Percentiles rank a stretch among this genome's conserved stretches.
phyloP scores from a whole-genome alignment of 2,888 invertebrate genomes.

The Priocnemis perturbator region DNA sequence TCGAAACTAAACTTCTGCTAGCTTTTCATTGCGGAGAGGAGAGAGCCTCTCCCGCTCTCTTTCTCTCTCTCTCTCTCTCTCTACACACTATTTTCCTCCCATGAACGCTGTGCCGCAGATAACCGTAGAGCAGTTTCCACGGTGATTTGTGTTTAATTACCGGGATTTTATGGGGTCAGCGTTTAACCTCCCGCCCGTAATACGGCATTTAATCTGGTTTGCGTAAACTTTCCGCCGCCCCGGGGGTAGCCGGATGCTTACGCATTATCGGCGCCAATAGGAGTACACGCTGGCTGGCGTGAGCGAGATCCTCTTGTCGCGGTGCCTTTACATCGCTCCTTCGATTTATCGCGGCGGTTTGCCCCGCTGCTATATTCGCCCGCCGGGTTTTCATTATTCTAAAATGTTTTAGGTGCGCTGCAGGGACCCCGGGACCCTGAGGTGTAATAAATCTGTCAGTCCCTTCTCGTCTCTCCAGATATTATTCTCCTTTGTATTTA shows the following conservation, averaged over 20 bases:
- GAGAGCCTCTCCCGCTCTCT: conserved; percentile 16
- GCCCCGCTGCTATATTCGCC: too few species aligned
- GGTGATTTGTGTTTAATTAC: conserved; percentile 64
- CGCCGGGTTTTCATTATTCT: too few species aligned
- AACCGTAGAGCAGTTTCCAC: conserved; percentile 35
- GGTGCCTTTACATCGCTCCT: too few species aligned
- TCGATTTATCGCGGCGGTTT: too few species aligned
- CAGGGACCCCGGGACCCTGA: too few species aligned
- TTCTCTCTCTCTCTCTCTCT: conserved; percentile 11
- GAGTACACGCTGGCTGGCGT: too few species aligned
- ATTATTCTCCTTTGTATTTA: too few species aligned
- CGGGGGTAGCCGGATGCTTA: conserved; percentile 1
- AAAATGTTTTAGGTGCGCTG: too few species aligned
- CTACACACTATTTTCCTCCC: conserved; percentile 3
- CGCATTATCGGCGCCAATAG: conserved; percentile 6
- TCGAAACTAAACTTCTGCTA: conserved; percentile 33
- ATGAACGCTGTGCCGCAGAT: conserved; percentile 9
- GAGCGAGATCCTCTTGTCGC: too few species aligned
- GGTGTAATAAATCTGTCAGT: too few species aligned
- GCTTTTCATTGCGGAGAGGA: conserved; percentile 23
- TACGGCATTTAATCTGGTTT: not conserved
- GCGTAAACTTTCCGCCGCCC: not conserved
- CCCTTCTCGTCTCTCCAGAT: too few species aligned
- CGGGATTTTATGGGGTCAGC: conserved; percentile 45
- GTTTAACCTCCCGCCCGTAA: conserved; percentile 33